Percentiles rank a stretch among this genome's conserved stretches.
Conservation (phyloP, 2,888 invertebrate species). For the Ypsolopha scabrella region DNA sequence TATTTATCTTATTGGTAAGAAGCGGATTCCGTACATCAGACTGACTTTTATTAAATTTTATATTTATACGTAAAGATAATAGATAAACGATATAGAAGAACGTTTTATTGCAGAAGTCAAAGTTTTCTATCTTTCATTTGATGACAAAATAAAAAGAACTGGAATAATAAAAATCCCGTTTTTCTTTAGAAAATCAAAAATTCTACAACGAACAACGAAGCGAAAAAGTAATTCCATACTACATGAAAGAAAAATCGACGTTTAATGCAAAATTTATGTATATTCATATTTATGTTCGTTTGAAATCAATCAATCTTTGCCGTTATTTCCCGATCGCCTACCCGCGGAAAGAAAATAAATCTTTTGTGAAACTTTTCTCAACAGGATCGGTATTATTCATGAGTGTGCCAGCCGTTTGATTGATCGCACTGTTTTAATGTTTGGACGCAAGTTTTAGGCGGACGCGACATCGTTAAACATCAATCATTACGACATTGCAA, state of each 20-base stretch:
- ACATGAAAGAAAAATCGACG: neutral
- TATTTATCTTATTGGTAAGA: too few relatives aligned
- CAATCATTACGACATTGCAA: neutral
- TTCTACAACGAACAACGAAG: too few relatives aligned
- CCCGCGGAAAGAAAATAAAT: conserved; percentile 53
- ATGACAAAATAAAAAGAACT: too few relatives aligned
- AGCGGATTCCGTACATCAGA: too few relatives aligned
- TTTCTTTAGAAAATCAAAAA: too few relatives aligned
- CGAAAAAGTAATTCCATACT: neutral
- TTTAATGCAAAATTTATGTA: neutral
- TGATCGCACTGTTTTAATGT: conserved; percentile 42
- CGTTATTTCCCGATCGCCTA: conserved; percentile 41
- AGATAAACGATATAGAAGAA: too few relatives aligned
- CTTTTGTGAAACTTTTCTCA: conserved; percentile 61
- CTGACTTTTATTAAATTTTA: too few relatives aligned
- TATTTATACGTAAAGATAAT: too few relatives aligned
- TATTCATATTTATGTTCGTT: conserved; percentile 40
- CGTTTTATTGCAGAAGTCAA: too few relatives aligned
- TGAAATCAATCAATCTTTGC: conserved; percentile 62
- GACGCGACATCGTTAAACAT: neutral
- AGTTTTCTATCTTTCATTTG: too few relatives aligned
- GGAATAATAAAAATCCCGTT: too few relatives aligned
- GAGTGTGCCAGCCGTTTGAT: conserved; percentile 55
- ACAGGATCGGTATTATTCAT: conserved; percentile 61
- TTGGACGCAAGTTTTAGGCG: neutral